Conservation (phyloP, 2,797 vertebrate species). For the Falco columbarius region DNA sequence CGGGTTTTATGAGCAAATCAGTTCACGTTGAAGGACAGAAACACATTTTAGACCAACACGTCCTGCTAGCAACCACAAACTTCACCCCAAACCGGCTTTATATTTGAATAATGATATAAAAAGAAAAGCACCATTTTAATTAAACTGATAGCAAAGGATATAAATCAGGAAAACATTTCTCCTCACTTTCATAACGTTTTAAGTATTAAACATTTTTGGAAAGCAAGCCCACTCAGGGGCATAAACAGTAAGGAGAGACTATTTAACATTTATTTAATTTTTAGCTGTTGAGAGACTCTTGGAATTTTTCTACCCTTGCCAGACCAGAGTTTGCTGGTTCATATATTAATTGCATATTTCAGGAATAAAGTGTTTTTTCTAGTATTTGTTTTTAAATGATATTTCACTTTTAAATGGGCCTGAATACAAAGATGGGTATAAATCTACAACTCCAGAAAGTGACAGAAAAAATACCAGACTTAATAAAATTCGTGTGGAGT, state of each 20-base stretch:
- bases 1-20: neutral
- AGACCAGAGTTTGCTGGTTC: neutral
- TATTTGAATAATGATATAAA: neutral
- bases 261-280: neutral
- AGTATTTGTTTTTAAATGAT: neutral
- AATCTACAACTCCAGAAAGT: neutral
- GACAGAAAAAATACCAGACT: neutral
- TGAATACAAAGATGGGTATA: neutral
- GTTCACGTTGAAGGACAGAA: neutral
- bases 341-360: neutral
- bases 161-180: neutral
- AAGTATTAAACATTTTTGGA: neutral
- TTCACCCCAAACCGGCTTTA: neutral
- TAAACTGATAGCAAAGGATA: neutral
- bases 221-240: neutral
- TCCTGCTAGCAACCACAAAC: neutral
- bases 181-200: neutral
- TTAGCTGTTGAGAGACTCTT: neutral
- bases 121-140: neutral
- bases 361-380: neutral
- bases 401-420: neutral
- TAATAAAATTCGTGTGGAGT: neutral
- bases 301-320: neutral
- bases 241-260: neutral
- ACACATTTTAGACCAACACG: neutral